Conservation (phyloP, 2,113 vertebrate species). For the Neotoma lepida region DNA sequence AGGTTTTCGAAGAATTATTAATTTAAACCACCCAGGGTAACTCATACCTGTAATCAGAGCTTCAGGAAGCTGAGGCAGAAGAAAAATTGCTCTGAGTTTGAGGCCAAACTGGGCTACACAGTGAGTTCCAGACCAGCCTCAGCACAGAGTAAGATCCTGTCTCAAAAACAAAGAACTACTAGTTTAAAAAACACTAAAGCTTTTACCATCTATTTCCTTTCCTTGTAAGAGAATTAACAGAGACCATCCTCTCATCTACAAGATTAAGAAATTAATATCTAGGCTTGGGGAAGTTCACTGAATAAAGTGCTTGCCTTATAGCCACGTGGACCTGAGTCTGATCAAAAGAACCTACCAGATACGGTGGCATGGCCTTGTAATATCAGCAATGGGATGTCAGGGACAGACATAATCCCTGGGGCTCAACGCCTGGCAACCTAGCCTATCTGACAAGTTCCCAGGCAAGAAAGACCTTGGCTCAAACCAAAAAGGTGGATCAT, state of each 20-base stretch:
- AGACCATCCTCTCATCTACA: neutral
- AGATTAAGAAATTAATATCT: conserved; percentile 10
- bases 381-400: neutral
- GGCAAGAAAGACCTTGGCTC: neutral
- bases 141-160: neutral
- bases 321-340: neutral
- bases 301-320: neutral
- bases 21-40: neutral
- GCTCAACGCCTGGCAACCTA: neutral
- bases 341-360: neutral
- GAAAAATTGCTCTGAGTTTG: too few species aligned
- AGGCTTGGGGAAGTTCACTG: neutral
- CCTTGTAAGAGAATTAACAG: neutral
- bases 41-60: neutral
- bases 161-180: neutral
- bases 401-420: neutral
- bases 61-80: neutral
- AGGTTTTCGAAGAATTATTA: conserved; percentile 34
- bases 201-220: neutral
- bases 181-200: conserved; percentile 21
- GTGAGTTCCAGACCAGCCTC: neutral
- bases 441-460: neutral
- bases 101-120: neutral
- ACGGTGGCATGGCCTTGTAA: neutral
- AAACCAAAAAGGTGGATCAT: neutral